Conservation (phyloP, 2,888 invertebrate species). For the Dysmachus trigonus region DNA sequence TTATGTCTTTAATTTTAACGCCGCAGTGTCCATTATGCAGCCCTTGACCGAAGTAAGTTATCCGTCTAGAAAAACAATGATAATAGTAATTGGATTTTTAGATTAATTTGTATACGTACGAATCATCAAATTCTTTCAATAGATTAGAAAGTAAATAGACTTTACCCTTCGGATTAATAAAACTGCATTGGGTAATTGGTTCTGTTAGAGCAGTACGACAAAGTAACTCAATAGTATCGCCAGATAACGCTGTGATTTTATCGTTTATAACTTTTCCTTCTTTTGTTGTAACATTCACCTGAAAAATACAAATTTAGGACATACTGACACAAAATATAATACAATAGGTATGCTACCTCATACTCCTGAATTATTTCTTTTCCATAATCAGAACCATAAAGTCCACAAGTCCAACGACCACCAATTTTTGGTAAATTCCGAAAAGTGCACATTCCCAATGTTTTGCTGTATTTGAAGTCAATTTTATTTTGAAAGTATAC, state of each 20-base stretch:
- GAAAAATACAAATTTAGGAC: not conserved
- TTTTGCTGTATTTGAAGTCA: constrained; percentile 52
- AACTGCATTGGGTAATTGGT: constrained; percentile 54
- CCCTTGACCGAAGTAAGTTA: constrained; percentile 54
- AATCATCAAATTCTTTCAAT: constrained; percentile 51
- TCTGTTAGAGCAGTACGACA: constrained; percentile 54
- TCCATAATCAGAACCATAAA: constrained; percentile 54
- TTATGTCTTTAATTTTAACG: constrained; percentile 51
- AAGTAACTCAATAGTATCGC: constrained; percentile 52
- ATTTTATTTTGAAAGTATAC: constrained; percentile 53
- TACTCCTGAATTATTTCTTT: constrained; percentile 54
- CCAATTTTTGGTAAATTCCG: constrained; percentile 52
- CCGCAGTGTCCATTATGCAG: constrained; percentile 55
- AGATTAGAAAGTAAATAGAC: constrained; percentile 53
- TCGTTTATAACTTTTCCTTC: constrained; percentile 52
- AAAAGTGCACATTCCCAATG: constrained; percentile 53
- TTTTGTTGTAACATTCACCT: constrained; percentile 53
- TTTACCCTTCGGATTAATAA: constrained; percentile 52
- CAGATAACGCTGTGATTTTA: constrained; percentile 47
- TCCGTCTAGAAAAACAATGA: too few species aligned
- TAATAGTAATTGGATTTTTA: not conserved
- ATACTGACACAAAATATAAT: too few species aligned
- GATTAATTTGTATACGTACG: constrained; percentile 27
- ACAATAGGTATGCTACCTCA: constrained; percentile 52
- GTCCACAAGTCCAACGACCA: constrained; percentile 55